A percentile compares a stretch with the other conserved stretches of the same genome.
Conservation (phyloP, 92 coral and sea anemone species). For the Desmophyllum pertusum region DNA sequence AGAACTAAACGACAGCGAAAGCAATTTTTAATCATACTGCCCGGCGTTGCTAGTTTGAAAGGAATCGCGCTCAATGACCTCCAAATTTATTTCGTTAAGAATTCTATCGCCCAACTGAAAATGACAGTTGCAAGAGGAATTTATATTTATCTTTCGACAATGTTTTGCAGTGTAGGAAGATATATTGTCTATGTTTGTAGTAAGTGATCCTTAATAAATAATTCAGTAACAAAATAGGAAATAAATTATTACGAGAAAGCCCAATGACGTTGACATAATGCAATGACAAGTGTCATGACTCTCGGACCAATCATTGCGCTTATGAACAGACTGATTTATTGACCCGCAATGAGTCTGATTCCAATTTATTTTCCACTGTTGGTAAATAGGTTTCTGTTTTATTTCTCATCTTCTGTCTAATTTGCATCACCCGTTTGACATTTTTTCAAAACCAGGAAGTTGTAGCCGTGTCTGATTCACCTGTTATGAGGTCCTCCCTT, state of each 20-base stretch:
- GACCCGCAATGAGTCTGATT: not conserved
- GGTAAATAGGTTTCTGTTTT: not conserved
- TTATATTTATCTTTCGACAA: not conserved
- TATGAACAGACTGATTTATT: not conserved
- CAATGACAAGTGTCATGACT: not conserved
- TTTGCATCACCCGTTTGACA: not conserved
- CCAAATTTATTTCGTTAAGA: not conserved
- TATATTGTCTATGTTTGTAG: not conserved
- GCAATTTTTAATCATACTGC: not conserved
- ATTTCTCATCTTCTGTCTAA: not conserved
- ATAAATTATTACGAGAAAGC: not conserved
- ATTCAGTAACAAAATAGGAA: conserved; percentile 26
- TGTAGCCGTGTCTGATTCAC: not conserved
- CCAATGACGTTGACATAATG: not conserved
- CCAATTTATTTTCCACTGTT: conserved; percentile 5
- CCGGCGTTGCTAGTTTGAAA: conserved; percentile 6
- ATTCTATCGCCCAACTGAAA: not conserved
- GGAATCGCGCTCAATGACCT: not conserved
- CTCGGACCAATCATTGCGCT: not conserved
- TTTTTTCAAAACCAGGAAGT: not conserved
- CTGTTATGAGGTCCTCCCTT: not conserved
- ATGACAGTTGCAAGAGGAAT: not conserved
- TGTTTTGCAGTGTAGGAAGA: not conserved
- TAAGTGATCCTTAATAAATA: conserved; percentile 6
- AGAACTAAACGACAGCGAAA: conserved; percentile 4